Evolutionary conservation across 2,797 vertebrate genomes (phyloP).

Genomic region (Geotrypetes seraphini): DNA sequence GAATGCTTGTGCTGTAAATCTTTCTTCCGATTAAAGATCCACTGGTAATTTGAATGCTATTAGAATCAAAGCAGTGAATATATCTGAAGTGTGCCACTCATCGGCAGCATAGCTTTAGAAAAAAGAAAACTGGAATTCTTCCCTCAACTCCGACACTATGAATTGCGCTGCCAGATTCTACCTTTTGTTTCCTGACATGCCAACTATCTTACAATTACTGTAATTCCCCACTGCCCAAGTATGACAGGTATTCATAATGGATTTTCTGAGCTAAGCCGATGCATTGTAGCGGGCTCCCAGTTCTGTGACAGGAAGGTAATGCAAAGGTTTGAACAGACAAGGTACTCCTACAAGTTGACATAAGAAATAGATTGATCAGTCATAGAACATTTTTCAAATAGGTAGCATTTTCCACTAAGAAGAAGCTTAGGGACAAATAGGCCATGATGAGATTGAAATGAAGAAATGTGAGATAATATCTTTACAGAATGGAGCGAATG

Average conservation of each 20-base stretch:
- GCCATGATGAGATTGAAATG: no score
- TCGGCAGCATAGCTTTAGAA: rapidly evolving
- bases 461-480: no score
- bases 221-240: background rate
- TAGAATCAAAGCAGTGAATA: no score
- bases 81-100: background rate
- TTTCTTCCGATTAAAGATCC: background rate
- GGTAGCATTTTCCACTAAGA: no score
- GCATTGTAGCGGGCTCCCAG: background rate
- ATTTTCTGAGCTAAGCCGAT: background rate
- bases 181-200: background rate
- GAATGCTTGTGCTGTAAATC: background rate
- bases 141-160: rapidly evolving
- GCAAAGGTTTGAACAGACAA: rapidly evolving
- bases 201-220: rapidly evolving
- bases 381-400: no score
- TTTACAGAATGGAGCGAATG: no score
- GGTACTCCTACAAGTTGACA: background rate
- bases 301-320: background rate
- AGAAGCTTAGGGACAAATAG: no score
- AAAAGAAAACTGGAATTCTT: rapidly evolving
- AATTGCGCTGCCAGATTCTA: background rate
- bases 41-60: background rate
- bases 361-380: rapidly evolving
- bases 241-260: rapidly evolving